These are phyloP conservation scores for Xiphorhynchus erythropygius DNA, from an alignment of 2,797 vertebrate genomes.

Conservation along the genomic window DNA sequence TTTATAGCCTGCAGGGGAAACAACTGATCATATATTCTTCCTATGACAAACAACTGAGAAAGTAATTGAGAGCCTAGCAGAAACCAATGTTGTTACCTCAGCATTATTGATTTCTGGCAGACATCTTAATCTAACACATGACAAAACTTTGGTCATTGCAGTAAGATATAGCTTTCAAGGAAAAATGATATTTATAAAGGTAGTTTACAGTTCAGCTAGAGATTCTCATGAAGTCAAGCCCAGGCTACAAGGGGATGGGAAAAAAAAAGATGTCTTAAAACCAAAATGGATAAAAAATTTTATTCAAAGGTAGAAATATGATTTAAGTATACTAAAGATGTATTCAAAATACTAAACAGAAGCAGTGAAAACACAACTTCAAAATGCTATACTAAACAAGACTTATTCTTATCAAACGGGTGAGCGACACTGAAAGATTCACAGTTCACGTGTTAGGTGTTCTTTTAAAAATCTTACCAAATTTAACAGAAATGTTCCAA, in stretches of 20 bases:
- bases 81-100: constrained; percentile 74
- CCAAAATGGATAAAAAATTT: neutral
- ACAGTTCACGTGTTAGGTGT: neutral
- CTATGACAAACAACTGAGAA: constrained; percentile 70
- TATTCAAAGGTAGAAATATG: constrained; percentile 32
- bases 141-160: constrained; percentile 68
- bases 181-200: constrained; percentile 68
- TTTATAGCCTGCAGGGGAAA: constrained; percentile 70
- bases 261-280: constrained; percentile 15
- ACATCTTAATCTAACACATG: constrained; percentile 74
- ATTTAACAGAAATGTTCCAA: neutral
- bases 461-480: neutral
- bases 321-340: neutral
- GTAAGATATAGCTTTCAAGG: constrained; percentile 67
- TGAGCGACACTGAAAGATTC: neutral
- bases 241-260: neutral
- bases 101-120: constrained; percentile 73
- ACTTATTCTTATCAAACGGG: neutral
- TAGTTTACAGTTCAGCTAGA: constrained; percentile 64
- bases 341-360: neutral
- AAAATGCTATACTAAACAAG: neutral
- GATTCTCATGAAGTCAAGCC: constrained; percentile 38
- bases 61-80: constrained; percentile 70
- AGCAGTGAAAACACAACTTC: neutral
- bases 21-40: constrained; percentile 71